Percentiles rank a stretch among this genome's conserved stretches.
phyloP scores from a whole-genome alignment of 2,113 vertebrate genomes.

The Phrynosoma blainvillii region DNA sequence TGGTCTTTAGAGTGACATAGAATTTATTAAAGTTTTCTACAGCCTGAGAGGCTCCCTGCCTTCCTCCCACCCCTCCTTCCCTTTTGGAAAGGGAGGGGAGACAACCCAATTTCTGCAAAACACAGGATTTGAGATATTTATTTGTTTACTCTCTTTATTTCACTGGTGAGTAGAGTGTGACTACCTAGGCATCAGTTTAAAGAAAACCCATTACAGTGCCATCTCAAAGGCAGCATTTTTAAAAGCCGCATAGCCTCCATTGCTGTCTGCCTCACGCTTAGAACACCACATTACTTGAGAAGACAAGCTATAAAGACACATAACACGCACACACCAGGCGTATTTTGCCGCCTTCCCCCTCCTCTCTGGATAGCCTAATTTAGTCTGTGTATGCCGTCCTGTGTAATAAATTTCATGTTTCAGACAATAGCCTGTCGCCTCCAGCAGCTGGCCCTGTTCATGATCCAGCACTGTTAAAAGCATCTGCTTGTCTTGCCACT shows the following conservation, averaged over 20 bases:
- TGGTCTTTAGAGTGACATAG: constrained; percentile 74
- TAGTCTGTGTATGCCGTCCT: constrained; percentile 48
- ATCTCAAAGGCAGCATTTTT: background rate
- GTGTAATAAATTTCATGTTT: constrained; percentile 49
- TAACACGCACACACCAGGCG: constrained; percentile 44
- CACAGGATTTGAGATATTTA: constrained; percentile 20
- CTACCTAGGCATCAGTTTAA: constrained; percentile 55
- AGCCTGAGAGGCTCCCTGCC: constrained; percentile 57
- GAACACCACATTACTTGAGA: constrained; percentile 34
- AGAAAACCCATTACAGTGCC: constrained; percentile 41
- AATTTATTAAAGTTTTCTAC: constrained; percentile 75
- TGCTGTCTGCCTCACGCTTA: constrained; percentile 55
- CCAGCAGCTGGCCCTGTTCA: constrained; percentile 47
- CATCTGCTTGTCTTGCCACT: constrained; percentile 16
- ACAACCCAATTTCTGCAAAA: constrained; percentile 67
- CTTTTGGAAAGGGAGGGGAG: background rate
- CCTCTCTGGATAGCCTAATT: constrained; percentile 51
- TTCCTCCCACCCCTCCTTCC: constrained; percentile 57
- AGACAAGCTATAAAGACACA: constrained; percentile 58
- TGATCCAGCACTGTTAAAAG: background rate
- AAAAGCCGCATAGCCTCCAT: constrained; percentile 16
- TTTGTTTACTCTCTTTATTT: constrained; percentile 15
- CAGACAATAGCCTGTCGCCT: constrained; percentile 44
- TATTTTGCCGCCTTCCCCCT: background rate
- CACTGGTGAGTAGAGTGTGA: background rate